phyloP scores from a whole-genome alignment of 2,888 invertebrate genomes.

The Petrophora chlorosata region DNA sequence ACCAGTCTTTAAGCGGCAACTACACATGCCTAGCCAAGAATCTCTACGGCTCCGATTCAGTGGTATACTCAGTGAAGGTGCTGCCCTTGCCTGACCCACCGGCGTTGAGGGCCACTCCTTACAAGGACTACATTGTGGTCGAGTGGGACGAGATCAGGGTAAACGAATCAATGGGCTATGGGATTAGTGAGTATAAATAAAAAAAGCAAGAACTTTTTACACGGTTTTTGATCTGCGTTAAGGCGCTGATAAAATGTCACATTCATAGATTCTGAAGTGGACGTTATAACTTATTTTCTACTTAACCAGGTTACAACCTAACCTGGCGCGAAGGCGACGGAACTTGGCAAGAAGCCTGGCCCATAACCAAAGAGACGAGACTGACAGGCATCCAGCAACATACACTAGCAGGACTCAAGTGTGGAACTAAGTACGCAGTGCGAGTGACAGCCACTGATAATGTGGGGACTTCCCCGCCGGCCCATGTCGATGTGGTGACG shows the following conservation, averaged over 20 bases:
- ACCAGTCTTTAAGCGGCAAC: slow-evolving; percentile 89
- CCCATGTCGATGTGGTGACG: slow-evolving; percentile 83
- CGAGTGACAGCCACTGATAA: slow-evolving; percentile 91
- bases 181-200: slow-evolving; percentile 72
- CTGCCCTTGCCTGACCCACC: slow-evolving; percentile 90
- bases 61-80: slow-evolving; percentile 90
- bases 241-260: no score
- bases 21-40: slow-evolving; percentile 92
- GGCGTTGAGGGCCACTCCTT: slow-evolving; percentile 81
- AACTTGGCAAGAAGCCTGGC: slow-evolving; percentile 85
- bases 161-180: slow-evolving; percentile 59
- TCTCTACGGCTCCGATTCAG: slow-evolving; percentile 92
- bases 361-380: slow-evolving; percentile 81
- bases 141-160: slow-evolving; percentile 86
- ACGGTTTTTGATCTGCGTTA: no score
- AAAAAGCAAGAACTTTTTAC: no score
- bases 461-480: slow-evolving; percentile 90
- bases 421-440: slow-evolving; percentile 92
- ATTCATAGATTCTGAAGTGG: no score
- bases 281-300: no score
- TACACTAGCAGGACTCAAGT: slow-evolving; percentile 88
- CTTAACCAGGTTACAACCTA: slow-evolving; percentile 78
- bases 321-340: slow-evolving; percentile 80
- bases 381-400: slow-evolving; percentile 84
- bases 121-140: slow-evolving; percentile 80